phyloP scores from a whole-genome alignment of 92 coral and sea anemone genomes.

The Bergia sp. region DNA sequence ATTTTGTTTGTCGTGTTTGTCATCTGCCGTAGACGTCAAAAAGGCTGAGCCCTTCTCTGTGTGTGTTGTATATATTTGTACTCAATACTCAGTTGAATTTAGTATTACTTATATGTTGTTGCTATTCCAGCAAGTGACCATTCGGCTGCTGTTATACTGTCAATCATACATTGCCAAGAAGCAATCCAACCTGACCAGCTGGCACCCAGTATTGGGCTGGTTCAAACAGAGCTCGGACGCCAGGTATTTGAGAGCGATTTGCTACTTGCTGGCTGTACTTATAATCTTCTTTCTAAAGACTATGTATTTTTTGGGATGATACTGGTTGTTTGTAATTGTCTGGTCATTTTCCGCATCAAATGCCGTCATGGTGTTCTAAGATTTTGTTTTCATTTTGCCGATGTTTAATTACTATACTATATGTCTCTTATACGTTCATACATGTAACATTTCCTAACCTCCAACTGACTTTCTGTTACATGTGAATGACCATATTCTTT shows the following conservation, averaged over 20 bases:
- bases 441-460: too few species aligned
- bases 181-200: slow-evolving; percentile 87
- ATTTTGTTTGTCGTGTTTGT: neutral
- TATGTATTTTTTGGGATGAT: too few species aligned
- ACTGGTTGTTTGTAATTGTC: too few species aligned
- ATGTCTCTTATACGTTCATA: too few species aligned
- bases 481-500: too few species aligned
- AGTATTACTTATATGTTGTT: neutral
- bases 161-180: slow-evolving; percentile 91
- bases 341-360: too few species aligned
- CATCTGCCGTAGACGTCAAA: neutral
- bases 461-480: too few species aligned
- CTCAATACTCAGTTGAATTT: neutral
- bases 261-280: too few species aligned
- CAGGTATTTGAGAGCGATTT: slow-evolving; percentile 46
- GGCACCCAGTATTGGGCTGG: slow-evolving; percentile 99
- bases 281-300: too few species aligned
- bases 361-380: too few species aligned
- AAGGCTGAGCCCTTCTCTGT: neutral
- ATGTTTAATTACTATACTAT: too few species aligned
- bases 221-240: slow-evolving; percentile 80
- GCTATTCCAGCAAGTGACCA: slow-evolving; percentile 67
- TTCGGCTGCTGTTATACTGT: slow-evolving; percentile 80
- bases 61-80: neutral
- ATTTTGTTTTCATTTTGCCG: too few species aligned